Evolutionary conservation across 2,113 vertebrate genomes (phyloP).

Genomic region (Arothron firmamentum): DNA sequence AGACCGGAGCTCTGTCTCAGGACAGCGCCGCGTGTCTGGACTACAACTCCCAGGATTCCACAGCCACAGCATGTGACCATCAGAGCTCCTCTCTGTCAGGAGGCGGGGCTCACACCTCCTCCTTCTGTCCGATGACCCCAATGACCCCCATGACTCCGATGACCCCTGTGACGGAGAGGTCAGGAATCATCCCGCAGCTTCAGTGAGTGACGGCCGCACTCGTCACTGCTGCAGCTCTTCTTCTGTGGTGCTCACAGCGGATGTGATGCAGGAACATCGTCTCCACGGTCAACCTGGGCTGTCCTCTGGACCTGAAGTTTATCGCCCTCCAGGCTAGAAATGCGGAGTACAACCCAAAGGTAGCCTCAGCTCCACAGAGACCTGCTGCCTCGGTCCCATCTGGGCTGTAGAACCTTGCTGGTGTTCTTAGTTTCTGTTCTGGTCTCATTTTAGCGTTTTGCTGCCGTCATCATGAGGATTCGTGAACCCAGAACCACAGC

Average conservation of each 20-base stretch:
- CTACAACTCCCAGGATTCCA: constrained; percentile 28
- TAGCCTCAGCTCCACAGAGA: not conserved
- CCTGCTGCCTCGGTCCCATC: not conserved
- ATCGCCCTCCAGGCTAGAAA: constrained; percentile 94
- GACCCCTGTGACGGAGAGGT: constrained; percentile 81
- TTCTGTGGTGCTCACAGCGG: not conserved
- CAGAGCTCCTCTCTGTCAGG: constrained; percentile 28
- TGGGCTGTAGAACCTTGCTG: constrained; percentile 68
- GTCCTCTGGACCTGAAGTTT: constrained; percentile 92
- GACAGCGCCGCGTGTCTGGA: constrained; percentile 52
- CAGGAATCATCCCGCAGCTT: constrained; percentile 89
- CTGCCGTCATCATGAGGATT: constrained; percentile 97
- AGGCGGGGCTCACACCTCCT: constrained; percentile 21
- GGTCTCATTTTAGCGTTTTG: constrained; percentile 81
- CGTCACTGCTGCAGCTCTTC: not conserved
- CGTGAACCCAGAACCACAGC: constrained; percentile 92
- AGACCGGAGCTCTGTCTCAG: constrained; percentile 16
- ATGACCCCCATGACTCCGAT: constrained; percentile 86
- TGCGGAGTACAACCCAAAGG: constrained; percentile 99
- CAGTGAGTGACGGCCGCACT: constrained; percentile 73
- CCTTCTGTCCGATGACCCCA: constrained; percentile 72
- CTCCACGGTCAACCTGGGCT: constrained; percentile 92
- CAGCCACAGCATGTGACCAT: constrained; percentile 4
- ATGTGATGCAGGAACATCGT: constrained; percentile 86
- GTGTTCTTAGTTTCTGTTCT: not conserved